A percentile compares a stretch with the other conserved stretches of the same genome.
Evolutionary conservation across 2,113 vertebrate genomes (phyloP).

Genomic region (Gymnogyps californianus): DNA sequence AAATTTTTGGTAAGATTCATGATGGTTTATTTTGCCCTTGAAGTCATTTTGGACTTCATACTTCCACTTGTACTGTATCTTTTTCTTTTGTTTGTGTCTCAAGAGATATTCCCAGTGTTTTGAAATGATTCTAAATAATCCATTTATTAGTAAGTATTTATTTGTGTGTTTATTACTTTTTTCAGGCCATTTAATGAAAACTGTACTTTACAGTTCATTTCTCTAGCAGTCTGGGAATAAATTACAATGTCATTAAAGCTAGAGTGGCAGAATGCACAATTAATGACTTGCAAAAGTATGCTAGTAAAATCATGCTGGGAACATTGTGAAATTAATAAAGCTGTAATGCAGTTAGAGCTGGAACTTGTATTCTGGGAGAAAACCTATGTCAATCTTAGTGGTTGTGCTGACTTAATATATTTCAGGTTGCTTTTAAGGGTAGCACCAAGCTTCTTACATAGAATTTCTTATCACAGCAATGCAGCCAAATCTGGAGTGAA

Average conservation of each 20-base stretch:
- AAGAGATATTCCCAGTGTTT: neutral
- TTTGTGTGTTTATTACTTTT: conserved; percentile 58
- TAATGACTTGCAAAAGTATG: conserved; percentile 63
- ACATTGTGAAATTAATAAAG: conserved; percentile 11
- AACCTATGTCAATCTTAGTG: neutral
- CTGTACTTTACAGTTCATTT: conserved; percentile 63
- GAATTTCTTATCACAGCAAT: neutral
- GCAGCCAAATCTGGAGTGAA: neutral
- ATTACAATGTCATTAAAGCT: conserved; percentile 53
- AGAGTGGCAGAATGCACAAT: conserved; percentile 51
- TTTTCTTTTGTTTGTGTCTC: neutral
- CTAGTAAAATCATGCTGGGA: conserved; percentile 33
- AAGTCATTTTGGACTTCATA: neutral
- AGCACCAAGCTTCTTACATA: neutral
- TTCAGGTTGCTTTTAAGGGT: neutral
- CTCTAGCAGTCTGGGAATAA: conserved; percentile 51
- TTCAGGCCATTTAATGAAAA: conserved; percentile 50
- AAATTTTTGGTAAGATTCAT: neutral
- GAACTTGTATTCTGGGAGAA: neutral
- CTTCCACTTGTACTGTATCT: neutral
- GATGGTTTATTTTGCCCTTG: neutral
- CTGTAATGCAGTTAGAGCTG: neutral
- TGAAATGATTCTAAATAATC: conserved; percentile 36
- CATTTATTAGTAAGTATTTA: conserved; percentile 46
- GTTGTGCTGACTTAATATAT: neutral